Conservation (phyloP, 1,140 invertebrate genomes). For the Vanessa atalanta region DNA sequence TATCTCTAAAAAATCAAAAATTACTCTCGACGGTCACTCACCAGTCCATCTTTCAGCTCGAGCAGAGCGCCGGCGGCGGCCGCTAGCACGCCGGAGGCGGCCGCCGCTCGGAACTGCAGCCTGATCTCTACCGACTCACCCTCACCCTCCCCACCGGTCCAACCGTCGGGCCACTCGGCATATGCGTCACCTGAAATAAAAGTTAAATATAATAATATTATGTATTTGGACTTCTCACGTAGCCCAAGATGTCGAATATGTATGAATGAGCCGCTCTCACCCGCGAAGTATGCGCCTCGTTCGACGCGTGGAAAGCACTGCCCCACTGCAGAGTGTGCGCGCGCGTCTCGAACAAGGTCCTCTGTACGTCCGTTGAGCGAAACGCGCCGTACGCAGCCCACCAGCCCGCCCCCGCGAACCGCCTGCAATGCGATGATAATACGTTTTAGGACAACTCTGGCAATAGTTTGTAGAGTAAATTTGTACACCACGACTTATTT, state of each 20-base stretch:
- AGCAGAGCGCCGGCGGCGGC: constrained; percentile 81
- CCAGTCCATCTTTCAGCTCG: constrained; percentile 61
- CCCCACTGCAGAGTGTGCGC: constrained; percentile 86
- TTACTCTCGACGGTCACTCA: constrained; percentile 34
- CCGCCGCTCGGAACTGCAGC: constrained; percentile 89
- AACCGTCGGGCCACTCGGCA: constrained; percentile 58
- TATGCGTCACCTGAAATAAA: constrained; percentile 60
- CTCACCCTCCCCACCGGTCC: constrained; percentile 63
- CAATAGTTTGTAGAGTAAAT: too few relatives aligned
- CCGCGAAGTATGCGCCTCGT: constrained; percentile 91
- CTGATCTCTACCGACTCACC: constrained; percentile 85
- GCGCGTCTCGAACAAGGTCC: constrained; percentile 87
- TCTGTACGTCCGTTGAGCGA: constrained; percentile 87
- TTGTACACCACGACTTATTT: too few relatives aligned
- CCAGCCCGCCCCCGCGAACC: constrained; percentile 87
- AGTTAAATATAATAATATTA: background rate
- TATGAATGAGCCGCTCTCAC: constrained; percentile 73
- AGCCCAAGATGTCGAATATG: too few relatives aligned
- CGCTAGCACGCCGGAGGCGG: constrained; percentile 85
- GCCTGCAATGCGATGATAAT: constrained; percentile 63
- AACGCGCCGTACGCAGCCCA: constrained; percentile 91
- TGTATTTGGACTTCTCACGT: too few relatives aligned
- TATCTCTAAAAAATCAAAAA: too few relatives aligned
- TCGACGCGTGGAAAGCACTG: constrained; percentile 94
- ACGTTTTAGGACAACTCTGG: too few relatives aligned